phyloP scores from a whole-genome alignment of 2,113 vertebrate genomes.

The Chamaetylas fuelleborni region DNA sequence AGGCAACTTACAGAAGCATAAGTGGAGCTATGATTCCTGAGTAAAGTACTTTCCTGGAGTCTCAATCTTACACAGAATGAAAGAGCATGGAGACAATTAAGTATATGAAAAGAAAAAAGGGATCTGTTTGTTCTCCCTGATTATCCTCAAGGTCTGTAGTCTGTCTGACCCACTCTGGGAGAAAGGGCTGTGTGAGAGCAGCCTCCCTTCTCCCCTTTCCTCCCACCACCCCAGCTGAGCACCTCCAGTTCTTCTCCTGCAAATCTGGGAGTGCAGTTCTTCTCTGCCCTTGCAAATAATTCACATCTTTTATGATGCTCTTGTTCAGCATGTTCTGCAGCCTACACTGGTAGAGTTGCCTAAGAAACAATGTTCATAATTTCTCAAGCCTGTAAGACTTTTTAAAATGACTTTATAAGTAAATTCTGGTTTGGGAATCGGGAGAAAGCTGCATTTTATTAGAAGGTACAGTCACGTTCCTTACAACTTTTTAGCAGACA shows the following conservation, averaged over 20 bases:
- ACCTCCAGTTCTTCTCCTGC: background rate
- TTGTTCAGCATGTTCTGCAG: background rate
- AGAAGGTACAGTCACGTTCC: background rate
- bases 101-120: background rate
- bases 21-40: background rate
- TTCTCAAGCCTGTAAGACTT: background rate
- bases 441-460: background rate
- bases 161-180: background rate
- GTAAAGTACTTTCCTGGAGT: background rate
- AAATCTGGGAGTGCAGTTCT: background rate
- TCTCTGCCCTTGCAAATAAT: background rate
- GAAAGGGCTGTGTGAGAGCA: background rate
- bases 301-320: background rate
- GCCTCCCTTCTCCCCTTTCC: background rate
- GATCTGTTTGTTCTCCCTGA: background rate
- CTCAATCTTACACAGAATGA: accelerated
- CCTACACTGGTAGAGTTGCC: background rate
- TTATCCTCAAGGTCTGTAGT: background rate
- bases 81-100: background rate
- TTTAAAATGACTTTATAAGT: background rate
- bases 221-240: background rate
- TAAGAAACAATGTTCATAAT: background rate
- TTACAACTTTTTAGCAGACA: background rate
- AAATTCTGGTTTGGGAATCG: background rate
- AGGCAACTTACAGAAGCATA: background rate